Evolutionary conservation across 1,140 invertebrate genomes (phyloP).

Genomic region (Rhopalosiphum maidis): DNA sequence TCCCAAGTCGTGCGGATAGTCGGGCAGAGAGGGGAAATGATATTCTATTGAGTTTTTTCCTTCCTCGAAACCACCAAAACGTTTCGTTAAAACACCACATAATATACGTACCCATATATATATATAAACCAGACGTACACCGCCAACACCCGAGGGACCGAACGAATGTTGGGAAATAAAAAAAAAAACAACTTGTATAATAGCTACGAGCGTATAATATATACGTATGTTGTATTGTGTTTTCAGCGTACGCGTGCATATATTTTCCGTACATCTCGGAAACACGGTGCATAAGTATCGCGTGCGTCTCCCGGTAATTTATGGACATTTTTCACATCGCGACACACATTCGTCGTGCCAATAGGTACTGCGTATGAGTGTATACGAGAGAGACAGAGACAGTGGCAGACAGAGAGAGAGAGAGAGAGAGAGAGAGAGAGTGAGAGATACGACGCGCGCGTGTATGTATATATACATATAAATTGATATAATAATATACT

Average conservation of each 20-base stretch:
- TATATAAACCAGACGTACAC: background rate
- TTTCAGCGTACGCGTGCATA: background rate
- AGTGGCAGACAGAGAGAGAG: no score
- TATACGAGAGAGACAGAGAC: no score
- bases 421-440: no score
- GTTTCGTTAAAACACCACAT: conserved; percentile 10
- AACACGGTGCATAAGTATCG: background rate
- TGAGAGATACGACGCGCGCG: background rate
- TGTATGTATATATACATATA: background rate
- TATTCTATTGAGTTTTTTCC: background rate
- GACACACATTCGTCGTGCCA: background rate
- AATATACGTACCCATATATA: background rate
- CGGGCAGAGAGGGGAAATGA: background rate
- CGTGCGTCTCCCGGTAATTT: background rate
- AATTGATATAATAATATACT: background rate
- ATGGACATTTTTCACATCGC: background rate
- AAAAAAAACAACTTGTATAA: background rate
- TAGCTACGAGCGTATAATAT: background rate
- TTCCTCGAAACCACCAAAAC: background rate
- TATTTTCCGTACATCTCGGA: background rate
- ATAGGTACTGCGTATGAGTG: background rate
- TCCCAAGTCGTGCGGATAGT: background rate
- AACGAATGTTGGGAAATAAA: background rate
- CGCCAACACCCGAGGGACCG: background rate
- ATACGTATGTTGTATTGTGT: background rate